Base-by-base conservation (phyloP, 2,797 vertebrate species). In the Notolabrus celidotus region DNA sequence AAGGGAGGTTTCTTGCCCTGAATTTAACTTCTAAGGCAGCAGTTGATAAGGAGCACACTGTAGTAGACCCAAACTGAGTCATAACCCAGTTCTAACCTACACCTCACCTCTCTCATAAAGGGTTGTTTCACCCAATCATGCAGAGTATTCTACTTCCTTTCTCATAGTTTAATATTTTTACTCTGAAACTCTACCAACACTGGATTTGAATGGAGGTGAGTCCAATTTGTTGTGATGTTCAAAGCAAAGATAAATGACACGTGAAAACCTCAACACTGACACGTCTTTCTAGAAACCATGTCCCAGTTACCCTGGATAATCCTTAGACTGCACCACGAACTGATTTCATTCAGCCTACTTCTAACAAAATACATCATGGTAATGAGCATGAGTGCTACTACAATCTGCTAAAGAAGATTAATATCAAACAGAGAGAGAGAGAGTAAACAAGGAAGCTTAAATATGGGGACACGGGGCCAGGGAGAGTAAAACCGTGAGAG, bases 291-390 rank as follows among this genome's bases (percentile, higher is more conserved):
- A 71, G 42, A 69, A 53, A 71, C n/a, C 14, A 15, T 42, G 55
- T 45, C 49, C 58, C 10, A 57, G 42, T 71, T 54, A 51, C 33
- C 31, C 53, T 20, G 54, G 38, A 68, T 55, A 57, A 71, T 80
- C 43, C 38, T 17, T 39, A 74, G 41, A 73, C 65, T 55, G 71
- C 23, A 42, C 29, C 17, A 20, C 72, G 70, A 79, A 65, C 57
- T 36, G n/a, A 38, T 31, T 58, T 57, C 25, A 31, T 60, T 74
- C 31, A 34, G 63, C 46, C 25, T 14, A 2, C 41, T 52, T 54
- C 23, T 34, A 10, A 41, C 31, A 6, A 65, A 72, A 52, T 27
- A 82, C 61, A 60, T 27, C 31, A 11, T 50, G 38, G 20, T 22
- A 70, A 20, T 60, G 47, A 74, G 46, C 34, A 17, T n/a, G 10